These are phyloP conservation scores for Clostera curtula DNA, from an alignment of 2,888 invertebrate species.

Conservation along the genomic window DNA sequence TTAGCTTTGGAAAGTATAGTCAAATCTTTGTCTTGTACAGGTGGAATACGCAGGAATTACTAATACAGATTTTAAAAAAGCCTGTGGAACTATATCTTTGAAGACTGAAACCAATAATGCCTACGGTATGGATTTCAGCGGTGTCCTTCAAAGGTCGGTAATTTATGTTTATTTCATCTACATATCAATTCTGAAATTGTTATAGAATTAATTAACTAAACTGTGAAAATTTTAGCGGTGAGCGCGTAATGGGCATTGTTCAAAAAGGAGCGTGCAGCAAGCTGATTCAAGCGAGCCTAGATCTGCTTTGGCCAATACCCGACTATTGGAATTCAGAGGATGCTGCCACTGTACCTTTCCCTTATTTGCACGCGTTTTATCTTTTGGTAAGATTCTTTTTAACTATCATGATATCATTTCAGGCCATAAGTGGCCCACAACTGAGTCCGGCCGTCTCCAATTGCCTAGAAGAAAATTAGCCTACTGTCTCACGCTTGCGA, in stretches of 20 bases:
- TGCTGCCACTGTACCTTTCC: constrained; percentile 80
- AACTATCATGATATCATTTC: neutral
- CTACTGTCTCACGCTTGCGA: too few species aligned
- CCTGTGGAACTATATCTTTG: constrained; percentile 18
- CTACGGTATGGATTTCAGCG: constrained; percentile 38
- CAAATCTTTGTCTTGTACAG: too few species aligned
- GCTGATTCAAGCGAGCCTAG: constrained; percentile 62
- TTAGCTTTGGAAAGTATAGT: too few species aligned
- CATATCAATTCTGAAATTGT: neutral
- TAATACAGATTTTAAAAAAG: constrained; percentile 23
- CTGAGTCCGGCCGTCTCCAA: too few species aligned
- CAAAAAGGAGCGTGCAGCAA: constrained; percentile 67
- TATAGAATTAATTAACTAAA: neutral
- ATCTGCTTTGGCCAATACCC: constrained; percentile 78
- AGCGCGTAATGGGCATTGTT: constrained; percentile 77
- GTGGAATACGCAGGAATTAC: constrained; percentile 30
- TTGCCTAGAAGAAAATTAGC: too few species aligned
- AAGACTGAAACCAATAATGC: constrained; percentile 5
- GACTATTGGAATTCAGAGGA: constrained; percentile 79
- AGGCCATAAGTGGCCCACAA: too few species aligned
- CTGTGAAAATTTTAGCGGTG: constrained; percentile 45
- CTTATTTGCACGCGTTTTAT: constrained; percentile 67
- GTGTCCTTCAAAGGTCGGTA: constrained; percentile 8
- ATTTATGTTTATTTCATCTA: neutral
- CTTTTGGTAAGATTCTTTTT: neutral